Percentiles rank a stretch among this genome's conserved stretches.
Evolutionary conservation across 1,140 invertebrate species (phyloP).

Genomic region (Oncopeltus fasciatus): DNA sequence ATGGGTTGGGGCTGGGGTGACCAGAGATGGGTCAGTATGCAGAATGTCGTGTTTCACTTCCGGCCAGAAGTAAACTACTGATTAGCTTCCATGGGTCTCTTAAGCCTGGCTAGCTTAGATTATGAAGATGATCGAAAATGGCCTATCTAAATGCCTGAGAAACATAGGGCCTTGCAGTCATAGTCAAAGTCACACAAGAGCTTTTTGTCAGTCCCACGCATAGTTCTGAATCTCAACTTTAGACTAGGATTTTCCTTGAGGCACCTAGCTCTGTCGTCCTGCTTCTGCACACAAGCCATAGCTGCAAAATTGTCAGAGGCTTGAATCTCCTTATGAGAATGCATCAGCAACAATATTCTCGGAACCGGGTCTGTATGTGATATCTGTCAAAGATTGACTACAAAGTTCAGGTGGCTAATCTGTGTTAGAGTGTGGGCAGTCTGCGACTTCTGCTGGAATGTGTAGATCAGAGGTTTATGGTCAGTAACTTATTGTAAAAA

Average conservation of each 20-base stretch:
- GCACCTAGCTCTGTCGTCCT: background rate
- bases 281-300: background rate
- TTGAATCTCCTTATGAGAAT: background rate
- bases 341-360: background rate
- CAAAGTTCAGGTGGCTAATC: background rate
- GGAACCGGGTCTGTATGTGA: background rate
- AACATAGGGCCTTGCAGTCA: no score
- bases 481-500: no score
- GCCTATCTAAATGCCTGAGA: no score
- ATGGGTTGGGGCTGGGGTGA: background rate
- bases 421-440: background rate
- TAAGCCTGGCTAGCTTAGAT: background rate
- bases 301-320: background rate
- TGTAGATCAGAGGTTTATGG: background rate
- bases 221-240: background rate
- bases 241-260: background rate
- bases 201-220: background rate
- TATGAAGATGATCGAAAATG: background rate
- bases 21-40: no score
- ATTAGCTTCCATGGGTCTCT: background rate
- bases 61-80: background rate
- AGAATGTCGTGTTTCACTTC: background rate
- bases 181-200: background rate
- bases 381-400: background rate
- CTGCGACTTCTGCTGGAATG: background rate